Evolutionary conservation across 2,888 invertebrate genomes (phyloP), one percentile per base, ranked within the genome.

Genomic region (Cataglyphis altisquamis): DNA sequence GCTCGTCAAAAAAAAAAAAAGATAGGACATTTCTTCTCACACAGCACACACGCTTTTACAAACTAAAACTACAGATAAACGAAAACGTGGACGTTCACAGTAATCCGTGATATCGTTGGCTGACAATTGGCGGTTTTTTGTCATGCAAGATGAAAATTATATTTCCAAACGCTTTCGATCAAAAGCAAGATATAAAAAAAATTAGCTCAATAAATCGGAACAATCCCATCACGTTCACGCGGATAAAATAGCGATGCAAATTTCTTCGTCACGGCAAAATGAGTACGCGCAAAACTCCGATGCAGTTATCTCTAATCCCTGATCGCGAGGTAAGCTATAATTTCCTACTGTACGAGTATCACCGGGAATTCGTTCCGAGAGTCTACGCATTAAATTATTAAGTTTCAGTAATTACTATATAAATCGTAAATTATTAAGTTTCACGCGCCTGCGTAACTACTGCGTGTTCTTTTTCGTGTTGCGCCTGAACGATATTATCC

Each of bases 401-500:
- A 15, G 21, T 10, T 55, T 29, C 32, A 29, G 41, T 68, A 45
- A 57, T 78, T 68, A 45, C 12, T 45, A 77, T 10, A 41, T 55
- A 66, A 78, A 21, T 68, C 39, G 10, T 41, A 41, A 67, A 29
- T 68, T 57, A 78, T 68, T 57, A 67, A 36, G 39, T 68, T 29
- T 67, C 29, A 18, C n/a, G 36, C 25, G 18, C 10, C 25, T 73
- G 6, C 36, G 21, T 77, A 77, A 41, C 68, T 68, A 57, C 29
- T 45, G 21, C 3, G 32, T 70, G 32, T 4, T 78, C 72, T 57
- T 62, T 70, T 48, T 64, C 4, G 5, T 3, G 10, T 18, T 32
- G 45, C 78, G 36, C 78, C 78, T 80, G 45, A 41, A 62, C 9
- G n/a, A 80, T 45, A 70, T 80, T 45, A 45, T 41, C 60, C 45